A percentile compares a stretch with the other conserved stretches of the same genome.
Evolutionary conservation across 2,113 vertebrate genomes (phyloP).

Genomic region (Azemiops feae): DNA sequence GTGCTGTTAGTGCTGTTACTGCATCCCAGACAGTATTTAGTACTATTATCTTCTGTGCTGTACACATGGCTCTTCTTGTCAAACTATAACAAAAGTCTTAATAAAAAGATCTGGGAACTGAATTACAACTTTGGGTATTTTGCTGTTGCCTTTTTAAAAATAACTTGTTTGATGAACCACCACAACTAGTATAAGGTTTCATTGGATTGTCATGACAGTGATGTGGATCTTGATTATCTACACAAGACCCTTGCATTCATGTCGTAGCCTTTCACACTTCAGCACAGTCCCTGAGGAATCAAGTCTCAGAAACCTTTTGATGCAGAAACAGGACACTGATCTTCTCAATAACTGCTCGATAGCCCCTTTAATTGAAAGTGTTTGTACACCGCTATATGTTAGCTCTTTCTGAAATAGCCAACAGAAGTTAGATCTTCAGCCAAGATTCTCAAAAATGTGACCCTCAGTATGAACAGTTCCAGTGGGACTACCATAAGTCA

Average conservation of each 20-base stretch:
- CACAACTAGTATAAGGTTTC: background rate
- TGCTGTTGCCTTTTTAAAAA: background rate
- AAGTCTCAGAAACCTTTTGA: background rate
- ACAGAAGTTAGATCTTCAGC: background rate
- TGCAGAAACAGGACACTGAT: background rate
- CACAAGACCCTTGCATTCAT: background rate
- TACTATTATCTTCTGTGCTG: slow-evolving; percentile 52
- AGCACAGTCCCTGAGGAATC: accelerated
- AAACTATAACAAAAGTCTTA: slow-evolving; percentile 55
- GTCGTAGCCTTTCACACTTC: accelerated
- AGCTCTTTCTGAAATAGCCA: background rate
- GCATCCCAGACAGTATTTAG: slow-evolving; percentile 65
- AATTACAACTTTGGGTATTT: slow-evolving; percentile 46
- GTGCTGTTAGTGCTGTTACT: slow-evolving; percentile 45
- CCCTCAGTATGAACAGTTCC: background rate
- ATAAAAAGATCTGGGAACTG: slow-evolving; percentile 70
- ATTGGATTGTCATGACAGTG: background rate
- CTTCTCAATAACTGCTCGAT: background rate
- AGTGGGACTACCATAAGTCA: background rate
- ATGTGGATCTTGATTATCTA: background rate
- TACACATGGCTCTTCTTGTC: slow-evolving; percentile 63
- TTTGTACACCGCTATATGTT: background rate
- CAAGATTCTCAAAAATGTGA: background rate
- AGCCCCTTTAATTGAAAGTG: background rate
- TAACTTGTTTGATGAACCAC: background rate